Base-by-base conservation (phyloP, 2,113 vertebrate species). In the Dipodomys ordii region DNA sequence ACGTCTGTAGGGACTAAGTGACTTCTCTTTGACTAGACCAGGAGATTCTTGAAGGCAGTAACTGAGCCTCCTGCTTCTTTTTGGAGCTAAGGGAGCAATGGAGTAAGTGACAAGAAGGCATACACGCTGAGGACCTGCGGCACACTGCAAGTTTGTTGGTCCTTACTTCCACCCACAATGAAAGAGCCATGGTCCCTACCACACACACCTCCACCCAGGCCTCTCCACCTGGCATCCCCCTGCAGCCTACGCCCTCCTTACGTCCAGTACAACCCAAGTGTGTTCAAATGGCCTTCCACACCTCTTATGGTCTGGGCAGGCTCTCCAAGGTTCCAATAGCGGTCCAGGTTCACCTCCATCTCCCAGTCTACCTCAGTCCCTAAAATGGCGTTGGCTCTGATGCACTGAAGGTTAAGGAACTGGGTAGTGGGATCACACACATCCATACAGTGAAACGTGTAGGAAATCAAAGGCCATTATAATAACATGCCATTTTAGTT, bases 1-100 rank as follows among this genome's bases (percentile, higher is more conserved):
- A 4, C 0, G 1, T 16, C 49, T 35, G 35, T 13, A 6, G 23
- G 7, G 23, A 7, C 16, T 25, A n/a, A 53, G 53, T 0, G 22
- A 32, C 11, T n/a, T 46, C 32, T 60, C 44, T n/a, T 15, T n/a
- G 30, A 12, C 46, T 23, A 11, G 39, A 57, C 71, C 7, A 35
- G 3, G 6, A 20, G 20, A 5, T 30, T 74, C 64, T 22, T 19
- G 7, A 22, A 22, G 71, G 32, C 11, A 28, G 30, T 3, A 7
- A 35, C 4, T 5, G 4, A 20, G 65, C n/a, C 28, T 68, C 25
- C n/a, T 22, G 73, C 20, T 71, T 25, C 87, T 11, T 7, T 46
- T 28, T 19, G 27, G n/a, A 64, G 30, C 19, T 20, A 10, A 57
- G 53, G 0, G 0, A 0, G 32, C 68, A 27, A 9, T 28, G 60